Evolutionary conservation across 1,140 invertebrate species (phyloP).

Genomic region (Bombyx mori): DNA sequence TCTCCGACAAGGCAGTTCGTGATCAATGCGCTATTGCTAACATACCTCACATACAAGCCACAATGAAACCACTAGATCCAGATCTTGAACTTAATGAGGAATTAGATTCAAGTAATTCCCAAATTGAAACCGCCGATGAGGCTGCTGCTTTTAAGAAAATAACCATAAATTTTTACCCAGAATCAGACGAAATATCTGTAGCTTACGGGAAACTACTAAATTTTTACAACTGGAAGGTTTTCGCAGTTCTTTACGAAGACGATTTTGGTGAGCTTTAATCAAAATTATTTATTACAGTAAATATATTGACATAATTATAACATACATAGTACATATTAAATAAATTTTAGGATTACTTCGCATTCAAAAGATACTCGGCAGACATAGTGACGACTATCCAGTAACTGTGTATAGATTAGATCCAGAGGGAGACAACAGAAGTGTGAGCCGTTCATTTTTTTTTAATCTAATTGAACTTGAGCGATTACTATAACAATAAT

Average conservation of each 20-base stretch:
- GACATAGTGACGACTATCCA: conserved; percentile 44
- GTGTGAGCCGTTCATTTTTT: conserved; percentile 16
- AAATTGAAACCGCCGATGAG: conserved; percentile 14
- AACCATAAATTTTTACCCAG: conserved; percentile 79
- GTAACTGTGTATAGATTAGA: conserved; percentile 75
- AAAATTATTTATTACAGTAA: background rate
- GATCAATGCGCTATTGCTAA: conserved; percentile 80
- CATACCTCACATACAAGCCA: conserved; percentile 81
- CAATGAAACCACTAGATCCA: conserved; percentile 74
- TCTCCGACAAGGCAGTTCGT: conserved; percentile 75
- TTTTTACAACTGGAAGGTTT: conserved; percentile 81
- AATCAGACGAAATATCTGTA: conserved; percentile 75
- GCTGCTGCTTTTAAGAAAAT: conserved; percentile 38
- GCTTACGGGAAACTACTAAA: conserved; percentile 78
- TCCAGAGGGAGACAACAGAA: conserved; percentile 70
- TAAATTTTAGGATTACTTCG: conserved; percentile 43
- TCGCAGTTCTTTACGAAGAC: conserved; percentile 76
- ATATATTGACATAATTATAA: background rate
- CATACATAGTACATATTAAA: background rate
- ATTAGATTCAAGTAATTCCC: conserved; percentile 13
- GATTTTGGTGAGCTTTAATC: conserved; percentile 63
- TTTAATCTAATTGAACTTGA: conserved; percentile 1
- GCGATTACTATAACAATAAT: background rate
- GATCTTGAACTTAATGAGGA: conserved; percentile 28
- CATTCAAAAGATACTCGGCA: conserved; percentile 51